A percentile compares a stretch with the other conserved stretches of the same genome.
phyloP scores from a whole-genome alignment of 2,797 vertebrate genomes.

The Rhodeus uyekii region DNA sequence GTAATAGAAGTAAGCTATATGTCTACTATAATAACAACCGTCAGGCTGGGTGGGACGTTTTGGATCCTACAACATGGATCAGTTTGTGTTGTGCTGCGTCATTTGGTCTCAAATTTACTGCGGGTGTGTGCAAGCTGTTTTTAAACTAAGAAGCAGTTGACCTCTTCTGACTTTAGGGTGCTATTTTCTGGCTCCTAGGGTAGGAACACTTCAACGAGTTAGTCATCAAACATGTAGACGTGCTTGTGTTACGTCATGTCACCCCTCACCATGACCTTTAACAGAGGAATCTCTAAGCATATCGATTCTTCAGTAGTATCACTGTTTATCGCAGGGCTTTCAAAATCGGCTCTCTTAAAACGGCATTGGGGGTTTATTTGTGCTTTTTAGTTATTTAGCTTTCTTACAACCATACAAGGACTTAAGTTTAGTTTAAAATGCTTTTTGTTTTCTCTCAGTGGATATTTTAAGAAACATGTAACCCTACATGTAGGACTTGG shows the following conservation, averaged over 20 bases:
- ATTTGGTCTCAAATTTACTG: neutral
- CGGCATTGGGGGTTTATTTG: neutral
- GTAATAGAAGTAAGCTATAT: neutral
- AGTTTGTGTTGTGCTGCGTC: slow-evolving; percentile 24
- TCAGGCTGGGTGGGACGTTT: slow-evolving; percentile 1
- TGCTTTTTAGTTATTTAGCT: neutral
- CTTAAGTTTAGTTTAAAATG: neutral
- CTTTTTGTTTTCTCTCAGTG: neutral
- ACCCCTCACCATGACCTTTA: slow-evolving; percentile 21
- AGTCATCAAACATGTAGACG: slow-evolving; percentile 13
- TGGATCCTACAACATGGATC: neutral
- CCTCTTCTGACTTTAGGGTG: neutral
- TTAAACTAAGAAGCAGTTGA: slow-evolving; percentile 26
- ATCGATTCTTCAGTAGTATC: neutral
- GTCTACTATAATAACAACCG: slow-evolving; percentile 12
- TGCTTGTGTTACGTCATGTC: slow-evolving; percentile 23
- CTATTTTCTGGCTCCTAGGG: neutral
- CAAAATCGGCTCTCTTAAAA: neutral
- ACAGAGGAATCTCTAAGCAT: slow-evolving; percentile 4
- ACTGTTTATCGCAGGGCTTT: neutral
- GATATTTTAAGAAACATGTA: neutral
- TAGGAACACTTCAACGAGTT: neutral
- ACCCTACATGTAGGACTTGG: neutral
- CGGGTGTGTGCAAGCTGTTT: neutral
- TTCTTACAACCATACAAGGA: neutral